phyloP scores from a whole-genome alignment of 2,888 invertebrate genomes.

The Ferdinandea cuprea region DNA sequence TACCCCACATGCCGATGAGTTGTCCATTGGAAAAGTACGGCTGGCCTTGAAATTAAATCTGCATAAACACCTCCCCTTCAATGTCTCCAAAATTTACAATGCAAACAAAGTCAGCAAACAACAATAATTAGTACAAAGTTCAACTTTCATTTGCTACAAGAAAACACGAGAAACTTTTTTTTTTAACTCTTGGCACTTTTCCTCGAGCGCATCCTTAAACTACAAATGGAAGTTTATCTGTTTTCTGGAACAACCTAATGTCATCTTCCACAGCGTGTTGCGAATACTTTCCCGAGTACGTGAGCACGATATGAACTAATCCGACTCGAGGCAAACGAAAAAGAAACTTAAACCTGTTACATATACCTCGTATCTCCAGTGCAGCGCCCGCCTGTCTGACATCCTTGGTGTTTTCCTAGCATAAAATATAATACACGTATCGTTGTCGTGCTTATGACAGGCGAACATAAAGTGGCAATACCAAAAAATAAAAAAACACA shows the following conservation, averaged over 20 bases:
- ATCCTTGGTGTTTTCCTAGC: constrained; percentile 21
- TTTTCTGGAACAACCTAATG: no score
- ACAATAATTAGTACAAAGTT: not conserved
- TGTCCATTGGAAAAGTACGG: no score
- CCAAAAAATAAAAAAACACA: constrained; percentile 1
- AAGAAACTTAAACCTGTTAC: constrained; percentile 21
- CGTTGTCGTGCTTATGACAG: constrained; percentile 36
- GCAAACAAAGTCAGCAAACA: not conserved
- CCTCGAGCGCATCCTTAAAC: not conserved
- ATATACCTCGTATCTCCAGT: constrained; percentile 21
- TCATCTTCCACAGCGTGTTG: no score
- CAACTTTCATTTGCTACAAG: constrained; percentile 1
- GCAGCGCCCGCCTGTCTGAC: not conserved
- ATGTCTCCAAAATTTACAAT: not conserved
- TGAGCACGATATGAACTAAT: constrained; percentile 23
- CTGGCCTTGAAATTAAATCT: not conserved
- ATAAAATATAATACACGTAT: constrained; percentile 39
- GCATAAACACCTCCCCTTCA: not conserved
- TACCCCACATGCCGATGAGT: no score
- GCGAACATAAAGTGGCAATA: constrained; percentile 32
- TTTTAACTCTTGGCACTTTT: not conserved
- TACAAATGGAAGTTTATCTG: not conserved
- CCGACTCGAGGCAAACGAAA: not conserved
- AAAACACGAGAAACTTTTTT: not conserved
- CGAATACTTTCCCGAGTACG: not conserved